phyloP scores from a whole-genome alignment of 2,113 vertebrate species.

The Mesitornis unicolor region DNA sequence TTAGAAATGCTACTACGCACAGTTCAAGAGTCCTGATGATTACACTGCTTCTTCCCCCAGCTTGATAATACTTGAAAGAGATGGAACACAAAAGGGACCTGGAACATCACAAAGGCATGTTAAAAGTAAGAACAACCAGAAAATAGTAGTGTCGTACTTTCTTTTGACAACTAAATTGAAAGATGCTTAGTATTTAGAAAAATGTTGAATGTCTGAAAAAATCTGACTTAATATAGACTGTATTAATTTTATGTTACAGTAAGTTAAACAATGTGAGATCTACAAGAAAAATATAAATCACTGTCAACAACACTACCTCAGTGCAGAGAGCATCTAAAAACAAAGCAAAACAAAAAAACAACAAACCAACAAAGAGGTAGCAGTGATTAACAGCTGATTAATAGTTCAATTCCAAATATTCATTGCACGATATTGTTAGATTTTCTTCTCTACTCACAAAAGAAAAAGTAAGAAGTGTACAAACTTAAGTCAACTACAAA shows the following conservation, averaged over 20 bases:
- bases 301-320: neutral
- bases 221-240: neutral
- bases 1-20: slow-evolving; percentile 70
- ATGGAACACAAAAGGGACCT: slow-evolving; percentile 74
- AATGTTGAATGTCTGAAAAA: slow-evolving; percentile 37
- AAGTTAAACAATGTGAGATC: neutral
- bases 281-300: neutral
- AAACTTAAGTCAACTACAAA: neutral
- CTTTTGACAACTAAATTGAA: neutral
- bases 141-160: neutral
- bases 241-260: neutral
- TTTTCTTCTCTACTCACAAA: neutral
- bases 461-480: neutral
- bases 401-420: neutral
- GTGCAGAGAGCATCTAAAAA: neutral
- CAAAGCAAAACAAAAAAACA: neutral
- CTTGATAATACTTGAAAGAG: slow-evolving; percentile 60
- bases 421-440: neutral
- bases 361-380: neutral
- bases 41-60: slow-evolving; percentile 57
- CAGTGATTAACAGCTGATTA: neutral
- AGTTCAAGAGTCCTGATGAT: slow-evolving; percentile 63
- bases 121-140: slow-evolving; percentile 50
- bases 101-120: slow-evolving; percentile 73
- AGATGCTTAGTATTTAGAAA: slow-evolving; percentile 35